Conservation (phyloP, 37 sponge, comb jelly and placozoan species). For the Eunapius fragilis region DNA sequence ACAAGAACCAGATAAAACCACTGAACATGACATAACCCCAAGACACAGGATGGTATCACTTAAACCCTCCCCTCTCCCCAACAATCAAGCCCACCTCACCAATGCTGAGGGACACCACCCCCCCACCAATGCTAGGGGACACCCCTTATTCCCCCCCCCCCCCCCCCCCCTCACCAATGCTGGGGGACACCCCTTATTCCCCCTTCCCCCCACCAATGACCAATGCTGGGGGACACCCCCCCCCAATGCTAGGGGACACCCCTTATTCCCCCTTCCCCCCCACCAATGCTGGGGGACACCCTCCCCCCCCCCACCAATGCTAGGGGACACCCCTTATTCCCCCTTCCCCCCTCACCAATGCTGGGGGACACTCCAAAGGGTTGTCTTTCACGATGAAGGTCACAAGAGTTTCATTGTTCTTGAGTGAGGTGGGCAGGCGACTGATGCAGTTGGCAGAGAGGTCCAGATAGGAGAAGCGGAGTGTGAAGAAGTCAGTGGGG, state of each 20-base stretch:
- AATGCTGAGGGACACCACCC: background rate
- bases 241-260: no score
- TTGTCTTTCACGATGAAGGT: conserved; percentile 52
- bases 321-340: no score
- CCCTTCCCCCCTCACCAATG: conserved; percentile 32
- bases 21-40: no score
- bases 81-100: background rate
- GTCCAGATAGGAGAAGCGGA: conserved; percentile 21
- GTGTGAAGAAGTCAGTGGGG: background rate
- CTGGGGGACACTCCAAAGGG: conserved; percentile 60
- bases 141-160: background rate
- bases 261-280: no score
- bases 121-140: background rate
- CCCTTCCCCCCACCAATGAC: no score
- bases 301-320: background rate
- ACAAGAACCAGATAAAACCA: no score
- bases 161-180: background rate
- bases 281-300: background rate
- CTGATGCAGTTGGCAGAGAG: conserved; percentile 57
- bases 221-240: no score
- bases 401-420: conserved; percentile 34
- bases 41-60: no score
- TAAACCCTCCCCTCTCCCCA: background rate
- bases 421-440: conserved; percentile 43
- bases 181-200: no score